These are phyloP conservation scores for Agrotis segetum DNA, from an alignment of 2,888 invertebrate genomes.

Conservation along the genomic window DNA sequence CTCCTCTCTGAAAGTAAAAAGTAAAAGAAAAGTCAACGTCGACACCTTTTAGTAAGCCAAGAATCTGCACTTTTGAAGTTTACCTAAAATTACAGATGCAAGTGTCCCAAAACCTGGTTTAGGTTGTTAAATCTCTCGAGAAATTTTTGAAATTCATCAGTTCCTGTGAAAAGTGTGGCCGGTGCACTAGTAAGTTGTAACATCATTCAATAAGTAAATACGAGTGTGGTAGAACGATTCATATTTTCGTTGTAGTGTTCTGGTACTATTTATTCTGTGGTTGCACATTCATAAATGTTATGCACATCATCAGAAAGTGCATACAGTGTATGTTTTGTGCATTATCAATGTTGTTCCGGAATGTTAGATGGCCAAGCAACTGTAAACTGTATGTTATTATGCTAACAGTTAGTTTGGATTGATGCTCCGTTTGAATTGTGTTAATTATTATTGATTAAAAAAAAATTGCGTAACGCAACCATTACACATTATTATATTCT, in stretches of 20 bases:
- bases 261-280: too few relatives aligned
- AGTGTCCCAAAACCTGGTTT: too few relatives aligned
- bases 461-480: too few relatives aligned
- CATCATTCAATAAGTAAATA: not conserved
- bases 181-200: not conserved
- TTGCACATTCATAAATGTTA: constrained; percentile 42
- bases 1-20: too few relatives aligned
- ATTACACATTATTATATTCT: too few relatives aligned
- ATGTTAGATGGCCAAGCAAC: constrained; percentile 76
- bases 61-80: too few relatives aligned
- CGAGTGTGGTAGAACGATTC: constrained; percentile 46
- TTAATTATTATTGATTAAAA: not conserved
- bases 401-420: not conserved
- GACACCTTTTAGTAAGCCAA: too few relatives aligned
- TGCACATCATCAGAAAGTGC: constrained; percentile 45
- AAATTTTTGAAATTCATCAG: not conserved
- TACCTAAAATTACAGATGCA: too few relatives aligned
- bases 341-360: constrained; percentile 67
- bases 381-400: constrained; percentile 73
- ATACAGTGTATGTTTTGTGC: constrained; percentile 59
- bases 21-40: too few relatives aligned
- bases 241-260: not conserved
- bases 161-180: not conserved
- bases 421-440: not conserved
- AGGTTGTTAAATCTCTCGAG: too few relatives aligned